phyloP scores from a whole-genome alignment of 2,888 invertebrate genomes.

The Argynnis bischoffii region DNA sequence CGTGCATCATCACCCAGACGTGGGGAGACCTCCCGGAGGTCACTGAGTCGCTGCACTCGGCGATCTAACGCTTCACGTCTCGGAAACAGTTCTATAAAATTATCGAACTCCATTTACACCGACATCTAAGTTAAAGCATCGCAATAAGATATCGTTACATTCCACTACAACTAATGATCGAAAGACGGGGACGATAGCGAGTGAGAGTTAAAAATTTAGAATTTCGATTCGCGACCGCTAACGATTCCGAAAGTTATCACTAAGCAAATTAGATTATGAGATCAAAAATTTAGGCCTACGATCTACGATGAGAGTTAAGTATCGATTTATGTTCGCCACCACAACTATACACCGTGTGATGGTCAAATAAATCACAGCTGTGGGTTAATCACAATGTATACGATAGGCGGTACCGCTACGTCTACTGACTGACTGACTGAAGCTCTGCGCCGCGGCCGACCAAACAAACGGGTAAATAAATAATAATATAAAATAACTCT shows the following conservation, averaged over 20 bases:
- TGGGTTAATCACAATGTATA: constrained; percentile 76
- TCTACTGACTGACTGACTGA: constrained; percentile 50
- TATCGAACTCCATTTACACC: constrained; percentile 74
- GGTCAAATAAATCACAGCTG: constrained; percentile 79
- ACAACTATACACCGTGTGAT: constrained; percentile 69
- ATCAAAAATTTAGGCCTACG: constrained; percentile 82
- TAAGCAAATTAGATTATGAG: constrained; percentile 83
- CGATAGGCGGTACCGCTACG: constrained; percentile 77
- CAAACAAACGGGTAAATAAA: constrained; percentile 66
- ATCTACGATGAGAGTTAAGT: constrained; percentile 75
- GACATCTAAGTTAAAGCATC: constrained; percentile 81
- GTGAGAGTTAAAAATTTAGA: constrained; percentile 68
- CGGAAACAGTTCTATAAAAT: constrained; percentile 73
- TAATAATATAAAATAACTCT: constrained; percentile 62
- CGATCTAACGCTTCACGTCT: constrained; percentile 66
- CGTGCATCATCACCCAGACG: constrained; percentile 40
- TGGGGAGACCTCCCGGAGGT: constrained; percentile 43
- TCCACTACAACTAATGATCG: constrained; percentile 70
- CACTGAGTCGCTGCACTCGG: constrained; percentile 41
- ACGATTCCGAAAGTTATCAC: constrained; percentile 76
- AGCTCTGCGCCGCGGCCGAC: constrained; percentile 42
- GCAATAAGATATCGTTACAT: constrained; percentile 80
- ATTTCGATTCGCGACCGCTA: constrained; percentile 63
- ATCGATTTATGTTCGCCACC: constrained; percentile 77
- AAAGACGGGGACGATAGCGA: constrained; percentile 66